Evolutionary conservation across 2,797 vertebrate genomes (phyloP).

Genomic region (Allobates femoralis): DNA sequence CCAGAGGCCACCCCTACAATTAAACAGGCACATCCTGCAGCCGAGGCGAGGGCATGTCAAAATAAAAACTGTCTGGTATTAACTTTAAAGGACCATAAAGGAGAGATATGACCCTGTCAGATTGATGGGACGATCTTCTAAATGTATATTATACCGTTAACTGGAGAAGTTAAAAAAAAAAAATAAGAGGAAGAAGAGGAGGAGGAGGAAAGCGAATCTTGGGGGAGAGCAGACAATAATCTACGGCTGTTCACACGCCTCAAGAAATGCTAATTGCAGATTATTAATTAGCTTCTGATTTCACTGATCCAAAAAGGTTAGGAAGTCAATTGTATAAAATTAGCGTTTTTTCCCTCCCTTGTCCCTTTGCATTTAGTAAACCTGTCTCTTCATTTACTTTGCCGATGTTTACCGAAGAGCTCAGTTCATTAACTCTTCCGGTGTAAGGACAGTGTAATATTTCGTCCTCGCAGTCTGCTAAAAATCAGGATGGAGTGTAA

Average conservation of each 20-base stretch:
- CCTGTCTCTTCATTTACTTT: constrained; percentile 76
- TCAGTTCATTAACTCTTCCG: constrained; percentile 78
- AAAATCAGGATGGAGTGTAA: constrained; percentile 61
- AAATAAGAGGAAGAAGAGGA: neutral
- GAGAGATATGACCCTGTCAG: constrained; percentile 84
- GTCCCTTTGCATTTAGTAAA: constrained; percentile 77
- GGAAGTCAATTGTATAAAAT: constrained; percentile 84
- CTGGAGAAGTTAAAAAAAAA: constrained; percentile 65
- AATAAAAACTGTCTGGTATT: constrained; percentile 79
- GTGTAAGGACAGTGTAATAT: constrained; percentile 67
- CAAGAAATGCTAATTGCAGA: constrained; percentile 84
- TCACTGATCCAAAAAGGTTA: constrained; percentile 86
- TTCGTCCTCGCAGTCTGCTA: constrained; percentile 72
- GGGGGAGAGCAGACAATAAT: constrained; percentile 70
- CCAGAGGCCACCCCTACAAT: constrained; percentile 88
- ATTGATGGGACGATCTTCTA: constrained; percentile 83
- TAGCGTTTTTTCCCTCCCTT: constrained; percentile 76
- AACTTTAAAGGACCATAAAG: constrained; percentile 85
- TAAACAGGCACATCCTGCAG: constrained; percentile 79
- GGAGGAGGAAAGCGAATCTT: constrained; percentile 27
- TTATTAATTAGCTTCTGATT: constrained; percentile 88
- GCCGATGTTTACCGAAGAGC: constrained; percentile 76
- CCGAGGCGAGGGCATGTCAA: constrained; percentile 77
- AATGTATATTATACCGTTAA: constrained; percentile 80
- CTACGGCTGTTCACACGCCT: constrained; percentile 74